Percentiles rank a stretch among this genome's conserved stretches.
Evolutionary conservation across 53 echinoderm and acorn worm species (phyloP).

Genomic region (Patiria pectinifera): DNA sequence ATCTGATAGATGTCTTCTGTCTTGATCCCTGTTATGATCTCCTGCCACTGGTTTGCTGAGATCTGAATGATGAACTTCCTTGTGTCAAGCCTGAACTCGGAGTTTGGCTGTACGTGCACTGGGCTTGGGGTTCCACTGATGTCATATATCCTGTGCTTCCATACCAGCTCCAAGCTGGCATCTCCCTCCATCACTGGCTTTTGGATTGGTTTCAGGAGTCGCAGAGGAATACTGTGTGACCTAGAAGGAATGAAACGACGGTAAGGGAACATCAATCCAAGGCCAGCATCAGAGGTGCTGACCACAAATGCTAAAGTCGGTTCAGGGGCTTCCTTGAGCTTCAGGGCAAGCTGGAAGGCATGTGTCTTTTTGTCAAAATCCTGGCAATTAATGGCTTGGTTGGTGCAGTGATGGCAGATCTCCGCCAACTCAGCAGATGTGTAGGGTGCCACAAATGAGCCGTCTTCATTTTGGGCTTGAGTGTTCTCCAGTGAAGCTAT

Average conservation of each 20-base stretch:
- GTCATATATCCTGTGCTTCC: constrained; percentile 79
- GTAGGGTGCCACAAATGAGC: constrained; percentile 66
- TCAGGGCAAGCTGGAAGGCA: constrained; percentile 74
- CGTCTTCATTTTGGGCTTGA: background rate
- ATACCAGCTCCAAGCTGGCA: constrained; percentile 52
- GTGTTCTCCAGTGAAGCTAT: constrained; percentile 12
- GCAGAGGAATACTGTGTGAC: constrained; percentile 10
- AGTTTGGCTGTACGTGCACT: background rate
- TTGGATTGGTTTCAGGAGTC: constrained; percentile 72
- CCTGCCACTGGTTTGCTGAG: constrained; percentile 63
- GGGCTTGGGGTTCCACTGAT: constrained; percentile 20
- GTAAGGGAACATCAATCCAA: constrained; percentile 73
- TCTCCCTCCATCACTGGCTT: constrained; percentile 63
- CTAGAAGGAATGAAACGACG: constrained; percentile 47
- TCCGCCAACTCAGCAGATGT: constrained; percentile 69
- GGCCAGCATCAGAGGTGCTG: constrained; percentile 51
- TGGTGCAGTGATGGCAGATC: constrained; percentile 82
- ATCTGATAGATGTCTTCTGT: constrained; percentile 68
- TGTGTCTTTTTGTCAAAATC: constrained; percentile 69
- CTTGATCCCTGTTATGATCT: constrained; percentile 67
- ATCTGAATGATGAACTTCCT: constrained; percentile 58
- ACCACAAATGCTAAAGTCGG: constrained; percentile 68
- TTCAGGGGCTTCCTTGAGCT: constrained; percentile 79
- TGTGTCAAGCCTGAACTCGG: constrained; percentile 39
- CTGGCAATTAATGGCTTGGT: constrained; percentile 69